A percentile compares a stretch with the other conserved stretches of the same genome.
Evolutionary conservation across 1,140 invertebrate species (phyloP).

Genomic region (Drosophila murphyi): DNA sequence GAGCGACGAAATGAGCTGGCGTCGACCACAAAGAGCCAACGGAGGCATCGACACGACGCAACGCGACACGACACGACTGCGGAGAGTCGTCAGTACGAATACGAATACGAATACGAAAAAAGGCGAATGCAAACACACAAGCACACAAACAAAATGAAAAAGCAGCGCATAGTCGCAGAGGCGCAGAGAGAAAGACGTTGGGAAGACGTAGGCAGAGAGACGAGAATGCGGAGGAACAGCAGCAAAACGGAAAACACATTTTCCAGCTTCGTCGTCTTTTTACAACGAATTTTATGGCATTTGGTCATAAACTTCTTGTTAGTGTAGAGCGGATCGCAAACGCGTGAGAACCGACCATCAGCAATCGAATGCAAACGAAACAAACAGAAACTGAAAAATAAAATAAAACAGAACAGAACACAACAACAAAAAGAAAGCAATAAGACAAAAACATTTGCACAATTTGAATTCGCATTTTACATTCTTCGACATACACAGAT

Average conservation of each 20-base stretch:
- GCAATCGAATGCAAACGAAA: slow-evolving; percentile 35
- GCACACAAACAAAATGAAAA: slow-evolving; percentile 44
- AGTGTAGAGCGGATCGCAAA: slow-evolving; percentile 82
- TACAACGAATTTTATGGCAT: slow-evolving; percentile 84
- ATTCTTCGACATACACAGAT: background rate
- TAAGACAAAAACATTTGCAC: slow-evolving; percentile 33
- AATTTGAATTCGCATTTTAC: slow-evolving; percentile 37
- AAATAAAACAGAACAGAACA: slow-evolving; percentile 22
- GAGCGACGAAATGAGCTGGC: slow-evolving; percentile 43
- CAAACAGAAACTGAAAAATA: slow-evolving; percentile 8
- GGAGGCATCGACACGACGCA: slow-evolving; percentile 35
- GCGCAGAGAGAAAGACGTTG: slow-evolving; percentile 26
- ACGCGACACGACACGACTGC: slow-evolving; percentile 14
- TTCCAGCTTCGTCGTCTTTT: slow-evolving; percentile 84
- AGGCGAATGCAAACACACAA: background rate
- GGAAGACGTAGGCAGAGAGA: slow-evolving; percentile 25
- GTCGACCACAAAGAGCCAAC: slow-evolving; percentile 57
- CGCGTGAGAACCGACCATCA: slow-evolving; percentile 64
- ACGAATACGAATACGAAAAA: slow-evolving; percentile 15
- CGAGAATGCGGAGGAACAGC: slow-evolving; percentile 19
- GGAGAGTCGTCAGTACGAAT: slow-evolving; percentile 15
- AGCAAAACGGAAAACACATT: slow-evolving; percentile 79
- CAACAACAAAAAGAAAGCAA: slow-evolving; percentile 55
- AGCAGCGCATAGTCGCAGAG: slow-evolving; percentile 15
- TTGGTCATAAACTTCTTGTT: slow-evolving; percentile 84